Percentiles rank a stretch among this genome's conserved stretches.
Conservation (phyloP, 2,888 invertebrate species). For the Ernsta delagoae region DNA sequence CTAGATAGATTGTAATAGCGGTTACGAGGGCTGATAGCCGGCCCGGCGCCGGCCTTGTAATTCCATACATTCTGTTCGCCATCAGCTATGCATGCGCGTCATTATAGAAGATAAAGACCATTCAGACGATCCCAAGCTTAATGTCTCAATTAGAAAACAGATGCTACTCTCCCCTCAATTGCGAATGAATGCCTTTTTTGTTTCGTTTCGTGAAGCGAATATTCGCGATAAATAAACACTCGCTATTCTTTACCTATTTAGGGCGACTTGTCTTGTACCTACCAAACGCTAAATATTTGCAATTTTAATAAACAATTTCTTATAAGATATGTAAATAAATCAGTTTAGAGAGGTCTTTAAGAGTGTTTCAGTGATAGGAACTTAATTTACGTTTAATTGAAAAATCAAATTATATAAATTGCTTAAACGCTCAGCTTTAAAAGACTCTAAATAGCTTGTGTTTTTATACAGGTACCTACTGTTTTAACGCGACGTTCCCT, state of each 20-base stretch:
- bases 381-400: no score
- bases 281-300: no score
- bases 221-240: slow-evolving; percentile 47
- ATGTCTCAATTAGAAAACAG: slow-evolving; percentile 81
- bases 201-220: slow-evolving; percentile 41
- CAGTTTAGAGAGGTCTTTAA: no score
- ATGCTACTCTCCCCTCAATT: slow-evolving; percentile 60
- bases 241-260: not conserved
- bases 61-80: slow-evolving; percentile 61
- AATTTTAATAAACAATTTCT: no score
- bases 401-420: no score
- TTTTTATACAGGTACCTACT: no score
- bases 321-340: no score
- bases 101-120: slow-evolving; percentile 67
- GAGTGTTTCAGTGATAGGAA: no score
- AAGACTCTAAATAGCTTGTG: no score
- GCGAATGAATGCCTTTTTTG: slow-evolving; percentile 65
- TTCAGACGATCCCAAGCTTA: slow-evolving; percentile 69
- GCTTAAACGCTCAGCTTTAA: no score
- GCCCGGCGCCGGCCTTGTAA: slow-evolving; percentile 50
- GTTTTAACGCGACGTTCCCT: no score
- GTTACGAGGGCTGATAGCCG: not conserved
- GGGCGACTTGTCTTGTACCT: no score
- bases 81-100: slow-evolving; percentile 71
- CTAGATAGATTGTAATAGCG: not conserved